phyloP scores from a whole-genome alignment of 2,797 vertebrate genomes.

The Gymnocypris eckloni region DNA sequence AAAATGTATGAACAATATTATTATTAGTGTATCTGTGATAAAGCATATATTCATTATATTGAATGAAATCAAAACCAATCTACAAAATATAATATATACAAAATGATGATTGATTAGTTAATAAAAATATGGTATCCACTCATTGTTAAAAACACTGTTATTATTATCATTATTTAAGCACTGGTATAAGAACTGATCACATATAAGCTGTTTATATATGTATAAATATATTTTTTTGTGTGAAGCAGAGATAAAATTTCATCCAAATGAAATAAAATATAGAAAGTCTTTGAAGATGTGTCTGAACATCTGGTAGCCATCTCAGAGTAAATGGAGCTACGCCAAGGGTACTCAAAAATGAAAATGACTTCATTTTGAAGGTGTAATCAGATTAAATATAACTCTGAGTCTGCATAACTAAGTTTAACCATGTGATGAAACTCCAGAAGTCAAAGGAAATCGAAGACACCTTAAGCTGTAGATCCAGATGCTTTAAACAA shows the following conservation, averaged over 20 bases:
- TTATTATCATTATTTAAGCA: neutral
- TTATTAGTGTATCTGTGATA: neutral
- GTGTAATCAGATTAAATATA: conserved; percentile 65
- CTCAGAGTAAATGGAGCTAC: conserved; percentile 73
- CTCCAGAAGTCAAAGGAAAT: conserved; percentile 27
- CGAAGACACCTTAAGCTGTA: conserved; percentile 17
- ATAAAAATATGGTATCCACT: neutral
- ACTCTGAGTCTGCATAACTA: conserved; percentile 40
- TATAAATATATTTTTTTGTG: neutral
- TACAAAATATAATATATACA: neutral
- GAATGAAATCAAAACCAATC: neutral
- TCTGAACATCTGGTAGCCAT: conserved; percentile 80
- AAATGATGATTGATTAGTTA: neutral
- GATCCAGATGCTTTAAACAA: conserved; percentile 34
- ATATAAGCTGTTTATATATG: neutral
- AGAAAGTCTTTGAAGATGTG: conserved; percentile 70
- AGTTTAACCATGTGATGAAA: neutral
- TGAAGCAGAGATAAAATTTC: neutral
- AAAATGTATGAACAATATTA: neutral
- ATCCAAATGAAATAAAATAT: conserved; percentile 59
- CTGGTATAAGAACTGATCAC: neutral
- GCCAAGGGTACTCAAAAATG: conserved; percentile 70
- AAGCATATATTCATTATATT: neutral
- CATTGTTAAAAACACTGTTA: neutral
- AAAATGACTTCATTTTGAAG: conserved; percentile 77